phyloP scores from a whole-genome alignment of 1,140 invertebrate species.

The Lamellibrachia luymesi region DNA sequence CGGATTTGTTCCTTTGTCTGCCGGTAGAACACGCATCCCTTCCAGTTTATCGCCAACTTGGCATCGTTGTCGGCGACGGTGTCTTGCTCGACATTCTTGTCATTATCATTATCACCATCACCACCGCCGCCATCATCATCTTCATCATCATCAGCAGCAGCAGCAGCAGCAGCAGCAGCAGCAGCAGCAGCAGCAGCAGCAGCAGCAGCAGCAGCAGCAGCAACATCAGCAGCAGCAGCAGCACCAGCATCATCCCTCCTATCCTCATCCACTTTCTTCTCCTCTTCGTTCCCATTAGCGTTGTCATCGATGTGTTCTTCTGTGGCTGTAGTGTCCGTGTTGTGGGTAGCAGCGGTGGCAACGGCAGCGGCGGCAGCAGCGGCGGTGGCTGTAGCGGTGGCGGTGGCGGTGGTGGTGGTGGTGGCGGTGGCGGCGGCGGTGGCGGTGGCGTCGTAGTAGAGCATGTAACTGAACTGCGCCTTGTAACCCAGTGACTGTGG shows the following conservation, averaged over 20 bases:
- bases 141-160: neutral
- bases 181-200: no score
- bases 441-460: slow-evolving; percentile 35
- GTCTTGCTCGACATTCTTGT: slow-evolving; percentile 43
- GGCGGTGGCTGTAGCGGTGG: no score
- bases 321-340: no score
- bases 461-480: slow-evolving; percentile 46
- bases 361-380: no score
- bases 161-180: no score
- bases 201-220: no score
- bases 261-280: no score
- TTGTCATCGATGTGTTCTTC: no score
- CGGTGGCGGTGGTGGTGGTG: no score
- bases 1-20: neutral
- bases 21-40: neutral
- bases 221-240: neutral
- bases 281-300: no score
- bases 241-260: no score
- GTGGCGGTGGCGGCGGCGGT: neutral
- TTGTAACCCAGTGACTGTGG: slow-evolving; percentile 37
- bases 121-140: neutral
- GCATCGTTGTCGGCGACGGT: slow-evolving; percentile 16
- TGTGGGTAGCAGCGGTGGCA: no score
- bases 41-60: slow-evolving; percentile 13
- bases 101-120: neutral